These are phyloP conservation scores for Chaitophorus viminalis DNA, from an alignment of 2,888 invertebrate genomes.

Conservation along the genomic window DNA sequence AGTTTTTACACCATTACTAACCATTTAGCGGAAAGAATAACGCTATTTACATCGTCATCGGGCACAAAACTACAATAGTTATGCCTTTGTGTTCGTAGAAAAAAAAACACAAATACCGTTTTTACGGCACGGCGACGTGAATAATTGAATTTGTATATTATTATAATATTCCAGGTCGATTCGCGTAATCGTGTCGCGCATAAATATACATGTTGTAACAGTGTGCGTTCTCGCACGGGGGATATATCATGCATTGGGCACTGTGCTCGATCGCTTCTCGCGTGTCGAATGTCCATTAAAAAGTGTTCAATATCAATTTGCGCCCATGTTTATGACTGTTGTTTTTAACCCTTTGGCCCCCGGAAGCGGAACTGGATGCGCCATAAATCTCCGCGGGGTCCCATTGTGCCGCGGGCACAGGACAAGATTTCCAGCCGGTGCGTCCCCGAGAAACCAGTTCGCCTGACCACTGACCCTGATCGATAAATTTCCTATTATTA, in stretches of 20 bases:
- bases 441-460: constrained; percentile 38
- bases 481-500: constrained; percentile 17
- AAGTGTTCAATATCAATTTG: constrained; percentile 61
- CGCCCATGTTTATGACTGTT: constrained; percentile 50
- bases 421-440: neutral
- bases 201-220: too few species aligned
- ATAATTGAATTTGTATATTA: neutral
- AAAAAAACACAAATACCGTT: neutral
- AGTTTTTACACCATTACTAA: too few species aligned
- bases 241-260: neutral
- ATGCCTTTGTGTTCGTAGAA: too few species aligned
- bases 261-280: constrained; percentile 13
- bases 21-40: too few species aligned
- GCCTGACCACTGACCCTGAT: constrained; percentile 51
- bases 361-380: constrained; percentile 50
- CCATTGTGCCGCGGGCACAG: neutral
- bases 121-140: neutral
- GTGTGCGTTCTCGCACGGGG: neutral
- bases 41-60: too few species aligned
- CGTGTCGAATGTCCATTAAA: constrained; percentile 61
- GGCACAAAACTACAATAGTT: too few species aligned
- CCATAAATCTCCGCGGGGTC: constrained; percentile 44
- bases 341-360: constrained; percentile 50
- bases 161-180: neutral
- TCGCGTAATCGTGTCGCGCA: neutral